phyloP scores from a whole-genome alignment of 2,888 invertebrate genomes.

The Creontiades dilutus region DNA sequence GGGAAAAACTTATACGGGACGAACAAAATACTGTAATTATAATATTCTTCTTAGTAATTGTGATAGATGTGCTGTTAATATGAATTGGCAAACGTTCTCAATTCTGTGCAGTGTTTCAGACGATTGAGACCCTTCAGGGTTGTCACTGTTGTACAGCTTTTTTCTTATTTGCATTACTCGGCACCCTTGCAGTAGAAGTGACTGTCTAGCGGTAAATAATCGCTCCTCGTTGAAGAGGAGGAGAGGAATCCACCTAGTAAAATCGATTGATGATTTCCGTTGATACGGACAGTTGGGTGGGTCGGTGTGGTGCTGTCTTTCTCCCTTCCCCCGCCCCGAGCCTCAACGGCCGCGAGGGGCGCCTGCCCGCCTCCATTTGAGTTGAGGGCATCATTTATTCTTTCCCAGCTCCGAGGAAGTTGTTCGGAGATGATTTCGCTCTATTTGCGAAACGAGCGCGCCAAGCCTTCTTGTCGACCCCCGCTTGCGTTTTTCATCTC shows the following conservation, averaged over 20 bases:
- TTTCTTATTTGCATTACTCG: too few relatives aligned
- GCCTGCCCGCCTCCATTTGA: not conserved
- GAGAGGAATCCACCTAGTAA: not conserved
- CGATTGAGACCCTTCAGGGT: too few relatives aligned
- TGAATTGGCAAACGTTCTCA: too few relatives aligned
- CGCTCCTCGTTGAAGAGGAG: not conserved
- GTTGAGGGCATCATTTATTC: not conserved
- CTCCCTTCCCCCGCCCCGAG: not conserved
- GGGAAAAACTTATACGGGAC: too few relatives aligned
- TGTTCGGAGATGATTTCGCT: slow-evolving; percentile 30
- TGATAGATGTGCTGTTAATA: too few relatives aligned
- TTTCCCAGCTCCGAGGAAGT: not conserved
- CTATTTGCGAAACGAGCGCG: slow-evolving; percentile 13
- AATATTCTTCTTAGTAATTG: too few relatives aligned
- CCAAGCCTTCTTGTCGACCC: not conserved
- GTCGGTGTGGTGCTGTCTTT: not conserved
- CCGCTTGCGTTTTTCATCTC: slow-evolving; percentile 9
- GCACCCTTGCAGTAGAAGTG: too few relatives aligned
- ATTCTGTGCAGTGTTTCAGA: too few relatives aligned
- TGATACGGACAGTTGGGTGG: slow-evolving; percentile 24
- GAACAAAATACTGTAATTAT: too few relatives aligned
- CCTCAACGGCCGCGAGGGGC: not conserved
- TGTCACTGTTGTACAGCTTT: too few relatives aligned
- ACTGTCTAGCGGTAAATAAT: too few relatives aligned
- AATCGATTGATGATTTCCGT: slow-evolving; percentile 13